Conservation (phyloP, 2,797 vertebrate genomes). For the Arnoldichthys spilopterus region DNA sequence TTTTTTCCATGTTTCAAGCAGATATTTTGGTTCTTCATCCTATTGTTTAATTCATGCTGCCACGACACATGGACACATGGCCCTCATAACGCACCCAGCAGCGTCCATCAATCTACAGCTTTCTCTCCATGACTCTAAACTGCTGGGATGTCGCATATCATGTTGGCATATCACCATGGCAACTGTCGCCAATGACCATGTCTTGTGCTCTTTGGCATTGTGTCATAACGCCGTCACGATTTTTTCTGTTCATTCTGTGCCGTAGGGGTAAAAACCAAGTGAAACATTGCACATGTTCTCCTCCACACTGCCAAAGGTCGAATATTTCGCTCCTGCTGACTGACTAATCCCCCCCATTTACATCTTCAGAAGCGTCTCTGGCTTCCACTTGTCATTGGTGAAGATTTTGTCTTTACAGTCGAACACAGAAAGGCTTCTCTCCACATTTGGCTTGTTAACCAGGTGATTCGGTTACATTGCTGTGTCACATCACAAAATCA, state of each 20-base stretch:
- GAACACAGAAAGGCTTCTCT: not conserved
- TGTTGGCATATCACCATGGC: conserved; percentile 20
- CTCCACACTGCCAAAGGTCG: conserved; percentile 47
- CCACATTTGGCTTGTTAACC: not conserved
- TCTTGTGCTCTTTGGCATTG: conserved; percentile 11
- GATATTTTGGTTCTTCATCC: not conserved
- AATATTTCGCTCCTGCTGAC: conserved; percentile 33
- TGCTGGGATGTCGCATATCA: not conserved
- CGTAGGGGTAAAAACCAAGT: conserved; percentile 32
- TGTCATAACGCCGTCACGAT: conserved; percentile 14
- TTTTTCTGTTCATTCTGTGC: conserved; percentile 13
- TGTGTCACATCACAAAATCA: not conserved
- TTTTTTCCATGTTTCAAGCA: not conserved
- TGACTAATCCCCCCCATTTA: not conserved
- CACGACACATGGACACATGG: conserved; percentile 28
- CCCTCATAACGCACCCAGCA: conserved; percentile 26
- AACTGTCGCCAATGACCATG: conserved; percentile 18
- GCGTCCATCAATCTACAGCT: not conserved
- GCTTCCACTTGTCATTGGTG: not conserved
- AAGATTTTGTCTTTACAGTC: not conserved
- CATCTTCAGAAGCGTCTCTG: not conserved
- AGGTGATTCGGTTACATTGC: not conserved
- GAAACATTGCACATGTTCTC: conserved; percentile 22
- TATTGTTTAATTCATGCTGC: conserved; percentile 29
- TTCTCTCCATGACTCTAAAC: conserved; percentile 16